Evolutionary conservation across 1,140 invertebrate species (phyloP).

Genomic region (Manduca sexta): DNA sequence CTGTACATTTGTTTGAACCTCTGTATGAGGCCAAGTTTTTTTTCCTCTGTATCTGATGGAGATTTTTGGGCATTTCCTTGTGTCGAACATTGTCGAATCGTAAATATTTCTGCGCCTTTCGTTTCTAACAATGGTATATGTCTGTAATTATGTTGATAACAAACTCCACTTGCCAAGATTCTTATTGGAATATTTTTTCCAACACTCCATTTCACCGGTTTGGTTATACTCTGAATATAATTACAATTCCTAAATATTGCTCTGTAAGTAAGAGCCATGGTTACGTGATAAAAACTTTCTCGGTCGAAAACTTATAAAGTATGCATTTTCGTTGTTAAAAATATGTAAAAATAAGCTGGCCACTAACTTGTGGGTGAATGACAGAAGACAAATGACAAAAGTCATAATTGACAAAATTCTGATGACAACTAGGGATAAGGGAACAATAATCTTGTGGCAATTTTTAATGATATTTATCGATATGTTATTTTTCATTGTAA

Average conservation of each 20-base stretch:
- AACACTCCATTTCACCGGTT: constrained; percentile 47
- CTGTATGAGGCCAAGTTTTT: constrained; percentile 80
- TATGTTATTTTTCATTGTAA: too few relatives aligned
- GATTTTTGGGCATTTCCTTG: constrained; percentile 20
- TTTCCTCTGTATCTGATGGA: constrained; percentile 61
- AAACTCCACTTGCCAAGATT: constrained; percentile 33
- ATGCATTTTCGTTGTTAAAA: constrained; percentile 16
- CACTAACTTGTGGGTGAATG: background rate
- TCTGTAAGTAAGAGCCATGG: constrained; percentile 49
- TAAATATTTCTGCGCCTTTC: constrained; percentile 3
- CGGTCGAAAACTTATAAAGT: constrained; percentile 15
- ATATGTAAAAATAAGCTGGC: background rate
- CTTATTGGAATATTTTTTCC: constrained; percentile 33
- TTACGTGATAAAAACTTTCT: constrained; percentile 9
- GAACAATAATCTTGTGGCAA: too few relatives aligned
- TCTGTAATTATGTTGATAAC: constrained; percentile 29
- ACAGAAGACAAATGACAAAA: too few relatives aligned
- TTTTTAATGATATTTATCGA: too few relatives aligned
- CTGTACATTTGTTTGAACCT: constrained; percentile 93
- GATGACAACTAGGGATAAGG: too few relatives aligned
- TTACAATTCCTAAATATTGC: constrained; percentile 35
- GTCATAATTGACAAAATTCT: too few relatives aligned
- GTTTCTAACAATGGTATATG: constrained; percentile 19
- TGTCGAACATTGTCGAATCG: constrained; percentile 22
- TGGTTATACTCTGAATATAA: constrained; percentile 39